Evolutionary conservation across 1,140 invertebrate genomes (phyloP), one percentile per base, ranked within the genome.

Genomic region (Drosophila prosaltans): DNA sequence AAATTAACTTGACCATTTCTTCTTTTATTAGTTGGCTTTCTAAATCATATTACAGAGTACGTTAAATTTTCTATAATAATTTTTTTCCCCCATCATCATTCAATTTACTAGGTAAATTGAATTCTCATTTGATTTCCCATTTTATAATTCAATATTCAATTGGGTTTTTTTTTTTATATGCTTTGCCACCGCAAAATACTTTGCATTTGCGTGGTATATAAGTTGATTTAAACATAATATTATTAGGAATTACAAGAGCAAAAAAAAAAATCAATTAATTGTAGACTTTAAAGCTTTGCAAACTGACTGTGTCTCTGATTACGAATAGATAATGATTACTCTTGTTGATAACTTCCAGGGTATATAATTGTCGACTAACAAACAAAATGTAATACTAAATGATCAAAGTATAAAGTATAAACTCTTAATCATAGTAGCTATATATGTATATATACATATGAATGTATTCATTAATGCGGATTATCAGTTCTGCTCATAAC

Each of bases 81-180:
- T 16, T 21, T 48, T 21, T 51, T 51, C 26, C 21, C 45, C 45
- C 45, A 26, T 51, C 45, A 24, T 51, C 24, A 51, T 24, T 8
- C 45, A 8, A 43, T 43, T 43, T 43, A 43, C 41, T 43, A 43
- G 11, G 21, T 26, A 51, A 51, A 51, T 51, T 26, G 9, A 51
- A 51, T 51, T 51, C 45, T 51, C 45, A 51, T 51, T 51, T 51
- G 9, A 51, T 26, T 51, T 51, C 21, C 45, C 39, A 40, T 40
- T 11, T 51, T 51, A 26, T 3, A 51, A 51, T 51, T 16, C 21
- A 24, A 48, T 48, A 48, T 48, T 48, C 16, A 24, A 48, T 48
- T 21, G 43, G 45, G 16, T 48, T 48, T 48, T 48, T 45, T 48
- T 45, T 21, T 21, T 48, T 21, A 7, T 45, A 5, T 45, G 3